Base-by-base conservation (phyloP, 2,797 vertebrate species). In the Semaprochilodus insignis region DNA sequence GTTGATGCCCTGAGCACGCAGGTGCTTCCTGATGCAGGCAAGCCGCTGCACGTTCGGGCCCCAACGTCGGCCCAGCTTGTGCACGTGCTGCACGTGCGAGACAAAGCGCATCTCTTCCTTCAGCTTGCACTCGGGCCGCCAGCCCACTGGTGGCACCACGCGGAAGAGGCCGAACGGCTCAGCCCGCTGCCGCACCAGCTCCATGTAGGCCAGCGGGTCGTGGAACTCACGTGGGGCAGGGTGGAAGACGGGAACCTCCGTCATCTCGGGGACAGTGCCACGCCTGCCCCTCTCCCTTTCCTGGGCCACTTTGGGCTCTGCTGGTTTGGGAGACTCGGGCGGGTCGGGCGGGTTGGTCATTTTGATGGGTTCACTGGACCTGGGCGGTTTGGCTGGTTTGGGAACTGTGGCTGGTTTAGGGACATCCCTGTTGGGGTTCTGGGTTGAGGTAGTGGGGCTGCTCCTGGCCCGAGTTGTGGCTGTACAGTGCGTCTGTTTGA, bases 41-140 rank as follows among this genome's bases (percentile, higher is more conserved):
- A 99, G 95, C 85, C 95, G 96, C 95, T 99, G 98, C 90, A 99
- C 97, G 59, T 99, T 99, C 91, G 98, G 98, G 85, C 98, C 98
- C 98, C 98, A 99, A 92, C 98, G 98, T 81, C 97, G 96, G 87
- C 98, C 97, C 93, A 99, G 95, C 96, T 99, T 99, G 94, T 99
- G 98, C 91, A 99, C 96, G 92, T 98, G 97, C 95, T 99, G 98
- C 90, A 98, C 96, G 92, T 99, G 97, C n/a, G 98, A 99, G 86
- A 99, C 97, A 81, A 99, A 99, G 81, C 98, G 97, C 98, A 99
- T 99, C 96, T 99, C 98, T 65, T 99, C 98, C 4, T 97, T 99
- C 93, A 99, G 95, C 93, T 99, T 99, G 94, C 98, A 99, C 94
- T 99, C 98, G 0, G 98, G 98, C 91, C 97, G 94, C 98, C 98